Evolutionary conservation across 2,888 invertebrate species (phyloP), one percentile per base, ranked within the genome.

Genomic region (Caenorhabditis drosophilae): DNA sequence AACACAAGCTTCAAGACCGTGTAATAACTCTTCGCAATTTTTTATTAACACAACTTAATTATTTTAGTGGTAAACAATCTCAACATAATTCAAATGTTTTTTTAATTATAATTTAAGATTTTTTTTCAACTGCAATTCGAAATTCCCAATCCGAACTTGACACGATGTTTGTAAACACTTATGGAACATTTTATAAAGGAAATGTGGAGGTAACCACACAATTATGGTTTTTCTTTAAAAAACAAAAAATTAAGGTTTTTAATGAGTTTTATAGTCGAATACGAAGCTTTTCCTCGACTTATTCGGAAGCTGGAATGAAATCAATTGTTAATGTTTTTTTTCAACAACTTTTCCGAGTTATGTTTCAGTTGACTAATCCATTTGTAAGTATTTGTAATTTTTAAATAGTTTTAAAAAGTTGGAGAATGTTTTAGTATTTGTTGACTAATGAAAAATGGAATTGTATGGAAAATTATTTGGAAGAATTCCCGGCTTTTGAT

Each of bases 331-430:
- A 56, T n/a, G 6, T 52, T 12, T 66, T 66, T 35, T 66, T 66
- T 12, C 56, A 66, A 45, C 47, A 60, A 45, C 52, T 66, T 20
- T 66, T 66, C 16, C 52, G 47, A 23, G 56, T 66, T 0, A 47
- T 66, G 46, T 66, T 59, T 38, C 54, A 25, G n/a, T 45, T 66
- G 6, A 40, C 66, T 2, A 66, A 66, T 41, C 66, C 66, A 48
- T 66, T 66, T 40, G 66, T 66, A 53, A 52, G 59, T 47, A 53
- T 11, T 18, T 31, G 7, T 15, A 31, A 23, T 16, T 23, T 23
- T 35, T n/a, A 23, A 9, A n/a, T 23, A 42, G 22, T 0, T 27
- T 31, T 0, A 44, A 23, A 16, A 16, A 34, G 16, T 20, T 3
- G n/a, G 15, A 9, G 11, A 4, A 16, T 23, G 16, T 56, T 64